Conservation (phyloP, 1,140 invertebrate genomes). For the Gryon sp. region DNA sequence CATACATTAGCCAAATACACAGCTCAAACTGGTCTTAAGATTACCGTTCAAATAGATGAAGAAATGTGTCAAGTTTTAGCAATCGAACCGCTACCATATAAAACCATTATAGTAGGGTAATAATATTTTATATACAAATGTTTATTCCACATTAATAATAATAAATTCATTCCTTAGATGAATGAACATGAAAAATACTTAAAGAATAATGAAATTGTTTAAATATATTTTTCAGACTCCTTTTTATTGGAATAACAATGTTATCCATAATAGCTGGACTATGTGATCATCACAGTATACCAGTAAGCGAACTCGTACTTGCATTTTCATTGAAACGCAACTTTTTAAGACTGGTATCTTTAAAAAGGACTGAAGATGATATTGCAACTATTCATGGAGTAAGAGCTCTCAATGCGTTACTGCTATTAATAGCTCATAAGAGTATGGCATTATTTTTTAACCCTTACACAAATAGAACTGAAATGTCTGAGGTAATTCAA, state of each 20-base stretch:
- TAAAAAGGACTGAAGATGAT: slow-evolving; percentile 80
- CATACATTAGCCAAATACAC: slow-evolving; percentile 77
- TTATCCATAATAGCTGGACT: slow-evolving; percentile 70
- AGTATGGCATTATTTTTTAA: slow-evolving; percentile 87
- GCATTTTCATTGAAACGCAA: slow-evolving; percentile 85
- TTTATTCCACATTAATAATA: too few species aligned
- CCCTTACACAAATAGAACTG: slow-evolving; percentile 85
- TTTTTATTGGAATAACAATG: slow-evolving; percentile 67
- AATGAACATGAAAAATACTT: background rate
- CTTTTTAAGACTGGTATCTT: slow-evolving; percentile 79
- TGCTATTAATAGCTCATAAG: slow-evolving; percentile 85
- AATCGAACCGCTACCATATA: slow-evolving; percentile 68
- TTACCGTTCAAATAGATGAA: slow-evolving; percentile 80
- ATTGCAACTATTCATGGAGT: slow-evolving; percentile 85
- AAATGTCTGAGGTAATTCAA: slow-evolving; percentile 83
- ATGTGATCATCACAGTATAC: slow-evolving; percentile 71
- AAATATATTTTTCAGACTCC: slow-evolving; percentile 63
- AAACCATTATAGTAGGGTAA: slow-evolving; percentile 79
- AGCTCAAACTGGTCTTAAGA: slow-evolving; percentile 77
- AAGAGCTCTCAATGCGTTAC: slow-evolving; percentile 84
- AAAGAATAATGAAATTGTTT: slow-evolving; percentile 16
- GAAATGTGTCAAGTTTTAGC: slow-evolving; percentile 82
- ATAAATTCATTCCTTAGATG: too few species aligned
- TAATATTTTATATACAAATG: background rate
- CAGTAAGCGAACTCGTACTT: slow-evolving; percentile 77